Base-by-base conservation (phyloP, 2,113 vertebrate genomes). In the Megaceryle torquata region DNA sequence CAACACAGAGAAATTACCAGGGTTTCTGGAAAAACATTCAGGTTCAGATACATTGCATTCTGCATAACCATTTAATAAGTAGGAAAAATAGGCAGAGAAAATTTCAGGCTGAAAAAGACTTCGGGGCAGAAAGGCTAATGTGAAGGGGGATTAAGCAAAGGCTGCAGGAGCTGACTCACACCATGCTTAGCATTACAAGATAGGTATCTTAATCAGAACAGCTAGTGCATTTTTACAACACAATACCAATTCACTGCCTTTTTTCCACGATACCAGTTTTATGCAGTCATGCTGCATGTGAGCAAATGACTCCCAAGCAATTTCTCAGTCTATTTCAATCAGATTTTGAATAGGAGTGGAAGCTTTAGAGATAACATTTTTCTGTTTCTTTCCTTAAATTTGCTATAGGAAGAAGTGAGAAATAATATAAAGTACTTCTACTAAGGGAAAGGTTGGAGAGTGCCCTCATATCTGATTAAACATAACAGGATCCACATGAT, bases 61-160 rank as follows among this genome's bases (percentile, higher is more conserved):
- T 72, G 41, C 8, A 5, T 71, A 43, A 78, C 22, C 29, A 46
- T 88, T 92, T 81, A 59, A 74, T 64, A 81, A 91, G n/a, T 6
- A 80, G 33, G 7, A 16, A 96, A 67, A 67, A 82, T 3, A 56
- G 31, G 22, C 20, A 41, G 19, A 29, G 56, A 70, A 56, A 67
- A 80, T 28, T 71, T 94, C 65, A 68, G 82, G 9, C 39, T 88
- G 78, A 80, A 60, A 80, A 88, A 80, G 61, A 67, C 13, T 41
- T 65, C 8, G 17, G 28, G 81, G 35, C 53, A 44, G 59, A 82
- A 93, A 91, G 33, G 46, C 29, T 95, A 84, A 79, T 41, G 37
- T 87, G 83, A 86, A 89, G 61, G 79, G 69, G 26, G 53, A 92
- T 89, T 95, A 89, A 95, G 57, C 15, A 87, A 68, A 85, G 44